Percentiles rank a stretch among this genome's conserved stretches.
Evolutionary conservation across 1,140 invertebrate genomes (phyloP).

Genomic region (Drosophila serrata): DNA sequence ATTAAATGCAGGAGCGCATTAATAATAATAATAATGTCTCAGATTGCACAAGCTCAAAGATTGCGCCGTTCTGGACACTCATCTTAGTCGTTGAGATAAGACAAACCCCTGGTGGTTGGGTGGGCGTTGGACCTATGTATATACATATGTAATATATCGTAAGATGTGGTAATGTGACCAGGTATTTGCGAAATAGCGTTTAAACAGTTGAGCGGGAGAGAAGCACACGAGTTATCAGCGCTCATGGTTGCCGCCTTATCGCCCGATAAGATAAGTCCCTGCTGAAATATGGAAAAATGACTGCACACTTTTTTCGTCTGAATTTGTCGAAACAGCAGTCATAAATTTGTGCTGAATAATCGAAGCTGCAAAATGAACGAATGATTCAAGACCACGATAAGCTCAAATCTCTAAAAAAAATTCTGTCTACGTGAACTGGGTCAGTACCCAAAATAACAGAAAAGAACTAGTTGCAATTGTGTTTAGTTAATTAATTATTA

Average conservation of each 20-base stretch:
- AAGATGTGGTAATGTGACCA: slow-evolving; percentile 36
- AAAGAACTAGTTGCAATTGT: neutral
- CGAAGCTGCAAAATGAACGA: slow-evolving; percentile 33
- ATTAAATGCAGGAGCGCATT: slow-evolving; percentile 47
- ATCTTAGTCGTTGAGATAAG: slow-evolving; percentile 2
- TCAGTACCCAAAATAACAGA: neutral
- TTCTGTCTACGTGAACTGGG: slow-evolving; percentile 27
- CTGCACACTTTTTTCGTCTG: slow-evolving; percentile 49
- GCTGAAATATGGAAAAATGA: slow-evolving; percentile 56
- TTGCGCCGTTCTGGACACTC: slow-evolving; percentile 16
- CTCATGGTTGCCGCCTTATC: slow-evolving; percentile 20
- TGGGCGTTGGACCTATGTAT: neutral
- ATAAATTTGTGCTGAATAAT: slow-evolving; percentile 47
- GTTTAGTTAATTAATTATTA: neutral
- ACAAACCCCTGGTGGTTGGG: neutral
- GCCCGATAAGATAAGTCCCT: slow-evolving; percentile 47
- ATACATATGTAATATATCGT: too few relatives aligned
- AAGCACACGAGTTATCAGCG: slow-evolving; percentile 11
- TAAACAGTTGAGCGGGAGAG: slow-evolving; percentile 1
- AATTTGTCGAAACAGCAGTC: slow-evolving; percentile 6
- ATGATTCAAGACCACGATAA: slow-evolving; percentile 47
- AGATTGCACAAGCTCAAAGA: slow-evolving; percentile 26
- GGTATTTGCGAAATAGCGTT: slow-evolving; percentile 30
- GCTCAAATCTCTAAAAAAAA: slow-evolving; percentile 23
- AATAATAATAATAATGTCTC: slow-evolving; percentile 3